Percentiles rank a stretch among this genome's conserved stretches.
These are phyloP conservation scores for Mnemiopsis leidyi DNA, from an alignment of 37 sponge, comb jelly and placozoan genomes.

Conservation along the genomic window DNA sequence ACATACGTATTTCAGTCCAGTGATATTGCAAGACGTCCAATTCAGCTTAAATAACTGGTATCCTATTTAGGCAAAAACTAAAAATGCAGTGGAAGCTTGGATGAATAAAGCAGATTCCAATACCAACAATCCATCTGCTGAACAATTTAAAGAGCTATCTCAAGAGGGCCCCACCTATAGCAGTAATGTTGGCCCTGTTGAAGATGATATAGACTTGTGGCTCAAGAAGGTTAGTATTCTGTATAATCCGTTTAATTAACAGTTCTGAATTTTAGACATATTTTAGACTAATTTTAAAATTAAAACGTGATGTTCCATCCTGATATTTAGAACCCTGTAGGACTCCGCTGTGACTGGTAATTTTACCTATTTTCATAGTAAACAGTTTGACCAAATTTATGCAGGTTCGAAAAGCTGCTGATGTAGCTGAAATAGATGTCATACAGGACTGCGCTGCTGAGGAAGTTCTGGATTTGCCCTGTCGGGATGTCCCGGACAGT, in stretches of 20 bases:
- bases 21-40: not conserved
- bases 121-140: not conserved
- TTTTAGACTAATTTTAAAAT: too few relatives aligned
- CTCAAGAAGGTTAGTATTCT: not conserved
- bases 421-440: not conserved
- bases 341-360: too few relatives aligned
- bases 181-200: not conserved
- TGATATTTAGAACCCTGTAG: too few relatives aligned
- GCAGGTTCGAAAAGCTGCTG: constrained; percentile 21
- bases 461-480: not conserved
- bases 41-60: not conserved
- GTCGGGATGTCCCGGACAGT: not conserved
- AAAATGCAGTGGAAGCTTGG: not conserved
- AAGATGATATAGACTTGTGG: not conserved
- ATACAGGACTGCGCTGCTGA: not conserved
- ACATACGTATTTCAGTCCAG: not conserved
- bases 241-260: not conserved
- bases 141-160: not conserved
- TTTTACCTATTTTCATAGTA: too few relatives aligned
- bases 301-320: too few relatives aligned
- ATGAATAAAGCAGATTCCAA: not conserved
- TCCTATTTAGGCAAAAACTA: not conserved
- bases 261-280: not conserved
- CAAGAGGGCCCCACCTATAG: not conserved
- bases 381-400: not conserved